Base-by-base conservation (phyloP, 2,113 vertebrate genomes). In the Pelobates fuscus region DNA sequence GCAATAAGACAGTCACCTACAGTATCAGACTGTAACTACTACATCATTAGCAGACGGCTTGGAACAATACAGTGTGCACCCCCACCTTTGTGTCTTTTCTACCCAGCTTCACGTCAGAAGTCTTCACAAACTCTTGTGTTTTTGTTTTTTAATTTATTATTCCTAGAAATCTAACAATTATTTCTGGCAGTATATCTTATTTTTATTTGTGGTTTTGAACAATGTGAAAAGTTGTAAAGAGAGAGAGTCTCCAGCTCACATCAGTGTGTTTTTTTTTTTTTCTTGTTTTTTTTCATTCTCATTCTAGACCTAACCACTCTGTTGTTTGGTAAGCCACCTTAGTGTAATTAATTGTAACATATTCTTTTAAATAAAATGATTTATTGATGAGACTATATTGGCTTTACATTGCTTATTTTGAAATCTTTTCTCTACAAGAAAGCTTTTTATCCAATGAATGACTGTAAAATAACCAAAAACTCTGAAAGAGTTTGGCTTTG, bases 301-400 rank as follows among this genome's bases (percentile, higher is more conserved):
- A 71, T 81, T 80, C 81, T 86, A 86, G 85, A 85, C 84, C 85
- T 87, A 86, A 90, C 86, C 78, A 81, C 84, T 85, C 86, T 79
- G 79, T 77, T 61, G 84, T 89, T 91, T 86, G 89, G 89, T 89
- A 88, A 84, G 86, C 92, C 83, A 88, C 91, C 89, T 67, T 89
- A 89, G 89, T 94, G 93, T 94, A 94, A 94, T 91, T 94, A 95
- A 94, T 92, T 95, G 93, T 95, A 95, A 94, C 91, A 93, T 96
- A 95, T 93, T n/a, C n/a, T n/a, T 95, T 95, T 94, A 94, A 94
- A 96, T 96, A 95, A 96, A 95, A 89, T 69, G 81, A 92, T 95
- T 94, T 95, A 95, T 94, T 94, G 93, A 94, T 87, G 87, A 89
- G 86, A 83, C 64, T 62, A 4, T 64, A 2, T 18, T 58, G 55